Evolutionary conservation across 35 echinoderm and acorn worm species (phyloP).

Genomic region (Heliocidaris erythrogramma): DNA sequence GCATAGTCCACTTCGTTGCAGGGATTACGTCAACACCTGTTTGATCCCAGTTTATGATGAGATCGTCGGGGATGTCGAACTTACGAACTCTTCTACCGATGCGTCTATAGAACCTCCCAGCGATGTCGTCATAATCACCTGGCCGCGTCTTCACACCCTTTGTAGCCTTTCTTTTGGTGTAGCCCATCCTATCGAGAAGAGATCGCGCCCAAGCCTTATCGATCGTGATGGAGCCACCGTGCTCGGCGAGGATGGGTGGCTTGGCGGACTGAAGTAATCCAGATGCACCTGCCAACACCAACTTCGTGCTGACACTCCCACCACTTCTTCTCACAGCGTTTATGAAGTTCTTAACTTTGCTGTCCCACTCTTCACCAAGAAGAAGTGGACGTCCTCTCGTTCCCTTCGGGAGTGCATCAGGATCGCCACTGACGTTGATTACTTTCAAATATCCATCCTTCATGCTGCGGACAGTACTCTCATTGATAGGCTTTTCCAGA

Average conservation of each 20-base stretch:
- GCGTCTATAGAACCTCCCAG: neutral
- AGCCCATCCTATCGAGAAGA: constrained; percentile 37
- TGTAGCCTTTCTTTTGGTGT: constrained; percentile 53
- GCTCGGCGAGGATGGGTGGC: constrained; percentile 17
- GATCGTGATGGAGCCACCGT: neutral
- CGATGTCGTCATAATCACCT: constrained; percentile 38
- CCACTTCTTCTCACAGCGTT: constrained; percentile 13
- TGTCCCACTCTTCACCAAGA: constrained; percentile 6
- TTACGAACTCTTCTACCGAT: constrained; percentile 18
- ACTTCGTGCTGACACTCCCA: constrained; percentile 24
- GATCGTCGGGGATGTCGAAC: constrained; percentile 36
- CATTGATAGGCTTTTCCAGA: constrained; percentile 36
- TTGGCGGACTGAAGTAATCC: neutral
- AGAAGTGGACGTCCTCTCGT: constrained; percentile 8
- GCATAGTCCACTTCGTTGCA: constrained; percentile 36
- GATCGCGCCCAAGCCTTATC: constrained; percentile 51
- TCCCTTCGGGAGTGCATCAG: neutral
- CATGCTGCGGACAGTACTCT: constrained; percentile 50
- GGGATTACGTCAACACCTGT: constrained; percentile 41
- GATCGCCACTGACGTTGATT: neutral
- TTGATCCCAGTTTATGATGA: constrained; percentile 72
- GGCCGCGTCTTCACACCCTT: constrained; percentile 23
- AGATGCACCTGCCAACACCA: constrained; percentile 15
- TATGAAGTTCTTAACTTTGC: neutral
- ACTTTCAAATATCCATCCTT: constrained; percentile 55